A percentile compares a stretch with the other conserved stretches of the same genome.
Evolutionary conservation across 2,888 invertebrate species (phyloP).

Genomic region (Polydrusus cervinus): DNA sequence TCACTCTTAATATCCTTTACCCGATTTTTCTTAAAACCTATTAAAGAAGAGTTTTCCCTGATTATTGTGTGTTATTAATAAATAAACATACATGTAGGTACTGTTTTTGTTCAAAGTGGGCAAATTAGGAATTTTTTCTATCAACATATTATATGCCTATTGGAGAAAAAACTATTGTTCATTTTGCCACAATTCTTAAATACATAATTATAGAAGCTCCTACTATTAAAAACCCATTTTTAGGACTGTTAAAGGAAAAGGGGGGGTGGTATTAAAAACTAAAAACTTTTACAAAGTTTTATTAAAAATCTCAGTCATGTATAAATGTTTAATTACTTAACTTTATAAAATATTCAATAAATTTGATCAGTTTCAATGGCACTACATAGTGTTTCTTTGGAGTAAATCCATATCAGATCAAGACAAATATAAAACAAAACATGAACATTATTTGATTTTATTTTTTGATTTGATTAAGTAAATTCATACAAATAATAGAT

Average conservation of each 20-base stretch:
- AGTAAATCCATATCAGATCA: slow-evolving; percentile 2
- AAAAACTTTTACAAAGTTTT: slow-evolving; percentile 5
- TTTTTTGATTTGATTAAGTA: slow-evolving; percentile 2
- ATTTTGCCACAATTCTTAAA: background rate
- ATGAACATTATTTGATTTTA: background rate
- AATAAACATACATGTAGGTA: too few relatives aligned
- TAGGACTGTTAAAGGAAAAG: too few relatives aligned
- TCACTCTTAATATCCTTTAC: too few relatives aligned
- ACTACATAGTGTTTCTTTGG: slow-evolving; percentile 12
- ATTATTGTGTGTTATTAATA: too few relatives aligned
- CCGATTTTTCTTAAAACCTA: too few relatives aligned
- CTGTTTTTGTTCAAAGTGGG: too few relatives aligned
- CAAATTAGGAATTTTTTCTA: too few relatives aligned
- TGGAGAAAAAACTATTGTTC: too few relatives aligned
- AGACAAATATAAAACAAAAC: slow-evolving; percentile 8
- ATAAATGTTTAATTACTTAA: slow-evolving; percentile 4
- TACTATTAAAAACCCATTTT: too few relatives aligned
- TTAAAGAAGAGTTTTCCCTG: too few relatives aligned
- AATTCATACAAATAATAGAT: background rate
- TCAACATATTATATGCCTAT: too few relatives aligned
- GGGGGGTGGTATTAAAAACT: background rate
- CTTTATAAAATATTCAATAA: slow-evolving; percentile 22
- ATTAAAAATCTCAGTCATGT: slow-evolving; percentile 25
- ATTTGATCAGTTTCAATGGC: slow-evolving; percentile 19
- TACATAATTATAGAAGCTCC: too few relatives aligned